These are phyloP conservation scores for Drosophila vallismaia DNA, from an alignment of 2,888 invertebrate species.

Conservation along the genomic window DNA sequence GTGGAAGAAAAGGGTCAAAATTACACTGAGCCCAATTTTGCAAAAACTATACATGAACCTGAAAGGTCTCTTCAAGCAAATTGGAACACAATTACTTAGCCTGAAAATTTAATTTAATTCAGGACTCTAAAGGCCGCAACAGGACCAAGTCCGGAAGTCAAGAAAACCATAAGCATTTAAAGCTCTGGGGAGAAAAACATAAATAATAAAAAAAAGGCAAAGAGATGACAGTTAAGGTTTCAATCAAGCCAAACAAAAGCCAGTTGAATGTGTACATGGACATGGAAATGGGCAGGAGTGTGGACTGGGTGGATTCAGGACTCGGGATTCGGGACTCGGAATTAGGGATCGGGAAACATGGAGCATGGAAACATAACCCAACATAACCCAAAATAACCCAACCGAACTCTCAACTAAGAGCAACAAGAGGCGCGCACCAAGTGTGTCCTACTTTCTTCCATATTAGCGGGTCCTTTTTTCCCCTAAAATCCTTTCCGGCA, in stretches of 20 bases:
- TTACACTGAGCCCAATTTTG: no score
- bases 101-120: background rate
- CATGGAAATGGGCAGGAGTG: background rate
- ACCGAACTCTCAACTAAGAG: conserved; percentile 10
- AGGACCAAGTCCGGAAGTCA: background rate
- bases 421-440: conserved; percentile 37
- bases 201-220: background rate
- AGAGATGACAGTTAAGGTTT: conserved; percentile 35
- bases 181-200: background rate
- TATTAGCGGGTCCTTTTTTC: conserved; percentile 37
- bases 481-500: conserved; percentile 29
- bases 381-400: background rate
- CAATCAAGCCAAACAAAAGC: conserved; percentile 30
- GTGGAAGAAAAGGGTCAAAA: no score
- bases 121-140: background rate
- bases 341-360: background rate
- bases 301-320: background rate
- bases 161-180: background rate
- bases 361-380: background rate
- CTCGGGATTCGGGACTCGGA: background rate
- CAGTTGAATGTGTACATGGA: conserved; percentile 3
- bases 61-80: no score
- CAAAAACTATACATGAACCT: no score
- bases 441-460: conserved; percentile 71
- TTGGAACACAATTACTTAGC: no score